Base-by-base conservation (phyloP, 2,113 vertebrate species). In the Terrapene triunguis region DNA sequence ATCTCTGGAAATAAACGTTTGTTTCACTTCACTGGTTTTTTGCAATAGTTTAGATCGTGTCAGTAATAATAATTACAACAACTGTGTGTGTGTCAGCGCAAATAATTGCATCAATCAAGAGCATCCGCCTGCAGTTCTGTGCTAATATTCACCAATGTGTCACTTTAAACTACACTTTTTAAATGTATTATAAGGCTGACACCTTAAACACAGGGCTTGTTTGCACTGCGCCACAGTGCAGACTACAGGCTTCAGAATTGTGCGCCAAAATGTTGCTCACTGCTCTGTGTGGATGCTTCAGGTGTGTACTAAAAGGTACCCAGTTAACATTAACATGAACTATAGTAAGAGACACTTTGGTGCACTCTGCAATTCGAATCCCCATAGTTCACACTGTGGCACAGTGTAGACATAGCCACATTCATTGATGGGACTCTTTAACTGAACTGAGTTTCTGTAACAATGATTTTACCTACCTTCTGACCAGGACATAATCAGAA, bases 401-500 rank as follows among this genome's bases (percentile, higher is more conserved):
- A 72, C 65, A 38, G 17, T 38, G n/a, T 72, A 38, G n/a, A 72
- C 35, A 21, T 22, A 38, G n/a, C 19, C 35, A 69, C 35, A 19
- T 21, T 72, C 91, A 76, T 91, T 97, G 97, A 96, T 96, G 94
- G 96, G 89, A 94, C 96, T 88, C 85, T 88, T 83, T 89, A 83
- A 95, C 94, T 89, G 94, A 97, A 96, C 88, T 96, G 94, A 97
- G 95, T 96, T 97, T 97, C 95, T 97, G 95, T 97, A 96, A 97
- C 97, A 97, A 97, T 84, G 96, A 95, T 97, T 94, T 89, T 94
- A 93, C 93, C 97, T 96, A 97, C 96, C 95, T 97, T 95, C 96
- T 97, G 96, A 97, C 90, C 1, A 6, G 95, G 96, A 96, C 91
- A 92, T 94, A 93, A 97, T 96, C 95, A 96, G 95, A 94, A 97